Evolutionary conservation across 2,797 vertebrate species (phyloP).

Genomic region (Sphaeramia orbicularis): DNA sequence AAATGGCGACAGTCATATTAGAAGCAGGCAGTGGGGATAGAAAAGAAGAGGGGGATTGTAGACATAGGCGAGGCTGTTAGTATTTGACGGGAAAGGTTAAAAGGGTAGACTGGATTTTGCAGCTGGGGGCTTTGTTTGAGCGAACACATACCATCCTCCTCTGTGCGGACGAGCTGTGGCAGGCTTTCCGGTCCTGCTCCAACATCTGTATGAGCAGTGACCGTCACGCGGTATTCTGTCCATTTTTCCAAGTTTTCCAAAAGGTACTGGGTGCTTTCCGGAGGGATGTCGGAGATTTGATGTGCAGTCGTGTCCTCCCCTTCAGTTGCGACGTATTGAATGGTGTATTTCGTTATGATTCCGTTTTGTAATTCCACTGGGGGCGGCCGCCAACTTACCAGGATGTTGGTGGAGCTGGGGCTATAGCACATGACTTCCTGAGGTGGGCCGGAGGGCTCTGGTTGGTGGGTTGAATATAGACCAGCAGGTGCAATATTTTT

Average conservation of each 20-base stretch:
- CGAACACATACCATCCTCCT: slow-evolving; percentile 99
- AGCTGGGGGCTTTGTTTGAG: slow-evolving; percentile 62
- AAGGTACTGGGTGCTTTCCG: slow-evolving; percentile 92
- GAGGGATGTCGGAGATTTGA: slow-evolving; percentile 89
- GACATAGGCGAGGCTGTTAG: slow-evolving; percentile 72
- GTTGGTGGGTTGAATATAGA: slow-evolving; percentile 66
- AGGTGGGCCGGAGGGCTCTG: slow-evolving; percentile 98
- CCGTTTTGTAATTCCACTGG: slow-evolving; percentile 95
- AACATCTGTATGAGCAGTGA: slow-evolving; percentile 95
- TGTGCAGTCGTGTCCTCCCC: slow-evolving; percentile 90
- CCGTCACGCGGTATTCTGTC: slow-evolving; percentile 96
- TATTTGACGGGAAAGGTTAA: slow-evolving; percentile 67
- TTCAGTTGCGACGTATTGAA: slow-evolving; percentile 91
- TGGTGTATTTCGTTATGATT: slow-evolving; percentile 93
- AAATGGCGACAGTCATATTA: slow-evolving; percentile 60
- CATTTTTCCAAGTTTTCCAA: slow-evolving; percentile 99
- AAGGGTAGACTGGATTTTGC: slow-evolving; percentile 65
- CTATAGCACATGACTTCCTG: slow-evolving; percentile 96
- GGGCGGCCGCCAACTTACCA: slow-evolving; percentile 99
- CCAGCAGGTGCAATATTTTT: slow-evolving; percentile 51
- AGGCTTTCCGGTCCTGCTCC: slow-evolving; percentile 97
- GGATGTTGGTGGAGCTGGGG: slow-evolving; percentile 97
- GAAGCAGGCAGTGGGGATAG: slow-evolving; percentile 66
- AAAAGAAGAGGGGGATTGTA: slow-evolving; percentile 63
- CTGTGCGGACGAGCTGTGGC: slow-evolving; percentile 94